phyloP scores from a whole-genome alignment of 1,140 invertebrate genomes.

The Parasteatoda tepidariorum region DNA sequence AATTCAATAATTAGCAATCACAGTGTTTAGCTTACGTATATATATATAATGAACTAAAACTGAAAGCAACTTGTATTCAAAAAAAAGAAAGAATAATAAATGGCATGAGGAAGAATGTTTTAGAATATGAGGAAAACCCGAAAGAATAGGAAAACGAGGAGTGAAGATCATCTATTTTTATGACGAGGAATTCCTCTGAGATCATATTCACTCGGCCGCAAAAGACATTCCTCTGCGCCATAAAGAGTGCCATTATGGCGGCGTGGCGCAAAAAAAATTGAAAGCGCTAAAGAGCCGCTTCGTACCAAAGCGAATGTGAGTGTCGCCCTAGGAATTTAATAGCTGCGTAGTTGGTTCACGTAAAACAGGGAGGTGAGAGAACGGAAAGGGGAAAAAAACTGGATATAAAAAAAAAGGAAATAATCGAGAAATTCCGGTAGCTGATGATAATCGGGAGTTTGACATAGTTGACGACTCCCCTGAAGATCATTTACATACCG shows the following conservation, averaged over 20 bases:
- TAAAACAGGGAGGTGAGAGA: background rate
- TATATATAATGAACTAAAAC: no score
- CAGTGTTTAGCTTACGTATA: no score
- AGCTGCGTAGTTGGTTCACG: slow-evolving; percentile 4
- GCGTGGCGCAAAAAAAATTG: background rate
- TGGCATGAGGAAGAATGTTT: no score
- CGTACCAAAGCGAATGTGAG: no score
- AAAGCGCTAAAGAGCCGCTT: background rate
- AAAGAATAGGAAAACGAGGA: background rate
- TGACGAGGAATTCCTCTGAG: background rate
- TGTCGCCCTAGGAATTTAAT: slow-evolving; percentile 8
- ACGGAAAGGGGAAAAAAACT: background rate
- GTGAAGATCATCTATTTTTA: slow-evolving; percentile 25
- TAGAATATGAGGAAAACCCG: background rate
- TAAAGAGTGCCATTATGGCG: background rate
- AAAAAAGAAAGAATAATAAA: no score
- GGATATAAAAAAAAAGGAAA: no score
- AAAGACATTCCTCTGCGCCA: background rate
- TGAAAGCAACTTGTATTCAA: no score
- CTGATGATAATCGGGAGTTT: no score
- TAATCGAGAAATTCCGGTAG: no score
- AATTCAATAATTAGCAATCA: no score
- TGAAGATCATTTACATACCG: slow-evolving; percentile 16
- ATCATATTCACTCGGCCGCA: background rate
- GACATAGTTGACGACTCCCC: slow-evolving; percentile 15